These are phyloP conservation scores for Hypsopygia costalis DNA, from an alignment of 2,888 invertebrate species.

Conservation along the genomic window DNA sequence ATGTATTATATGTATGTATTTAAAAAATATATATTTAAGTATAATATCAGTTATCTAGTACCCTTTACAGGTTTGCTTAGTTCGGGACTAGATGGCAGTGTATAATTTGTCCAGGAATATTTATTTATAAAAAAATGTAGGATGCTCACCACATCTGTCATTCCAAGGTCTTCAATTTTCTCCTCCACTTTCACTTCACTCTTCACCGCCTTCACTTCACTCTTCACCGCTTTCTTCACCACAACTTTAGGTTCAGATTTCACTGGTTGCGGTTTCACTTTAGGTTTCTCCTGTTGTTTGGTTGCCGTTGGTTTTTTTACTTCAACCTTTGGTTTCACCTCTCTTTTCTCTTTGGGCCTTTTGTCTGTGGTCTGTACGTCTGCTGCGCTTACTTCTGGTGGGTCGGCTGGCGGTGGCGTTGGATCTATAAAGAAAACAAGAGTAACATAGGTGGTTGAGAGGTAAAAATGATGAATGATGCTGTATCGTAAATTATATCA, in stretches of 20 bases:
- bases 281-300: constrained; percentile 27
- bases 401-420: constrained; percentile 39
- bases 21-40: too few species aligned
- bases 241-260: constrained; percentile 31
- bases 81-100: too few species aligned
- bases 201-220: constrained; percentile 36
- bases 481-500: too few species aligned
- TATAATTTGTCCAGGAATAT: background rate
- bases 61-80: too few species aligned
- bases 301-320: constrained; percentile 19
- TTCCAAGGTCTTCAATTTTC: constrained; percentile 22
- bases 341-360: constrained; percentile 34
- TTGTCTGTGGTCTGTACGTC: constrained; percentile 29
- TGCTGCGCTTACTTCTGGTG: constrained; percentile 61
- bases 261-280: constrained; percentile 30
- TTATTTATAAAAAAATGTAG: too few species aligned
- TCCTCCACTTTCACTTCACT: constrained; percentile 45
- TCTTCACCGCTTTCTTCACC: constrained; percentile 33
- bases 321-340: constrained; percentile 31
- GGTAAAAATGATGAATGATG: too few species aligned
- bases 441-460: too few species aligned
- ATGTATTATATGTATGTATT: too few species aligned
- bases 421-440: too few species aligned
- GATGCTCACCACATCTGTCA: constrained; percentile 26
- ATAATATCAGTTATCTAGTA: too few species aligned